Evolutionary conservation across 2,888 invertebrate species (phyloP), one percentile per base, ranked within the genome.

Genomic region (Marasmarcha lunaedactyla): DNA sequence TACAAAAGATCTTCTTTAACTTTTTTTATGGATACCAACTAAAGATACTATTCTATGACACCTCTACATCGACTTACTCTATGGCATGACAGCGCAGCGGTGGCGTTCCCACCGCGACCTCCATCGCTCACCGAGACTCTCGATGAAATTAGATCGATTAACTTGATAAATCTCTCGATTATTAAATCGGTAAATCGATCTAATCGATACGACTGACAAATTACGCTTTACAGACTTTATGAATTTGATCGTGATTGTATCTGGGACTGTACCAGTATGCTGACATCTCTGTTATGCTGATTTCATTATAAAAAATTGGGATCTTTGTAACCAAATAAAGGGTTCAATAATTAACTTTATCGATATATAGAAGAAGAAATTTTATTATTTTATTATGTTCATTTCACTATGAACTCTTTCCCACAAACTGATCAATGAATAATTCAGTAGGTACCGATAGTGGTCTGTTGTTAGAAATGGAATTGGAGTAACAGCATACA

Each of bases 71-170:
- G n/a, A 27, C 14, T 41, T 64, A 52, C 33, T 77, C 76, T 71
- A 51, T 63, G 61, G 62, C 58, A 74, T 79, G 79, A 81, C 79
- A 64, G 55, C 55, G 77, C 78, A 74, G 67, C 66, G 59, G 71
- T 74, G 76, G 72, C 72, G 72, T 78, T 79, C 79, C 81, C 81
- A 78, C 73, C 74, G 63, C 68, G 67, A 56, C 62, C 68, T 64
- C 66, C 71, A 69, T 73, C 73, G 72, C 71, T 73, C 74, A 76
- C 66, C 63, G 63, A 55, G 58, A 57, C 67, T 77, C 64, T 68
- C 72, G 79, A 78, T 70, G 78, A 79, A 79, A 79, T 78, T 71
- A 78, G 77, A 81, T 81, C 79, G 77, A 81, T 79, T 77, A 77
- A 71, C 65, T 64, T 74, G 78, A 81, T 81, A 79, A 76, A 77